These are phyloP conservation scores for Thalassaphorura encarpata DNA, from an alignment of 1,140 invertebrate species.

Conservation along the genomic window DNA sequence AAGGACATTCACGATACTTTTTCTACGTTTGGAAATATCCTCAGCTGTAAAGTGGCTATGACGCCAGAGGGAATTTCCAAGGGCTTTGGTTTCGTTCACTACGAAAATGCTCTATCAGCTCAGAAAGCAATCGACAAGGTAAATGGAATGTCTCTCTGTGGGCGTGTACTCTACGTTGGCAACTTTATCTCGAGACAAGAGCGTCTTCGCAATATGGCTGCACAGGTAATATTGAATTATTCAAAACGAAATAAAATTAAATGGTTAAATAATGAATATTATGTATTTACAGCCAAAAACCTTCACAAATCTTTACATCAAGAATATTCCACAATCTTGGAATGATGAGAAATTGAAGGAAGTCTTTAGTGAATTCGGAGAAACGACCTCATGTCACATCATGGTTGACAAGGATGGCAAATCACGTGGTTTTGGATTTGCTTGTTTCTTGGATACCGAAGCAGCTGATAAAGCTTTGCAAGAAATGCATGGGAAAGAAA, in stretches of 20 bases:
- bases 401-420: constrained; percentile 83
- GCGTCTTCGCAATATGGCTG: constrained; percentile 94
- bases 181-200: constrained; percentile 95
- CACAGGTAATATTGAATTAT: constrained; percentile 47
- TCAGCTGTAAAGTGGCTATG: constrained; percentile 95
- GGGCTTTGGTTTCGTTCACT: constrained; percentile 99
- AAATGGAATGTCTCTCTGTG: constrained; percentile 92
- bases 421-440: constrained; percentile 98
- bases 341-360: constrained; percentile 84
- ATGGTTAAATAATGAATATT: too few species aligned
- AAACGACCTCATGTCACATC: constrained; percentile 64
- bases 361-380: constrained; percentile 91
- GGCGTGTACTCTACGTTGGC: constrained; percentile 93
- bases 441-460: constrained; percentile 95
- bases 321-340: constrained; percentile 95
- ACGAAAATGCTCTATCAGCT: constrained; percentile 98
- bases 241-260: neutral
- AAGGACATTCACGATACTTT: constrained; percentile 99
- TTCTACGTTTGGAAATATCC: constrained; percentile 97
- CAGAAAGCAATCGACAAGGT: constrained; percentile 58
- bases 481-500: constrained; percentile 82
- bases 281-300: constrained; percentile 58
- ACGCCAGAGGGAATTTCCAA: constrained; percentile 93
- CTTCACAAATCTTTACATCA: constrained; percentile 99
- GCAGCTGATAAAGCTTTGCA: constrained; percentile 85